Evolutionary conservation across 1,140 invertebrate species (phyloP), one percentile per base, ranked within the genome.

Genomic region (Bradynema listronoti): DNA sequence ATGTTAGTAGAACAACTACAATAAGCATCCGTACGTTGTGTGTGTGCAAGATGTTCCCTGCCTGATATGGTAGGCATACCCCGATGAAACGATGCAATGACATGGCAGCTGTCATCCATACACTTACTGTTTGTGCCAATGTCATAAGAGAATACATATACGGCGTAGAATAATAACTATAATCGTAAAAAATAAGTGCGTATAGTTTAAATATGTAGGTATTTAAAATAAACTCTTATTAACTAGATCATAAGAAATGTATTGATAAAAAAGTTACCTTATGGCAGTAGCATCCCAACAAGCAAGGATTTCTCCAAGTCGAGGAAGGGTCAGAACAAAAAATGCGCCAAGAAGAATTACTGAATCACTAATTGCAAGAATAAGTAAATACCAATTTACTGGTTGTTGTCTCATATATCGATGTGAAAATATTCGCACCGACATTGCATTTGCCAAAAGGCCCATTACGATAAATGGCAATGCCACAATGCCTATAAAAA

Each of bases 381-480:
- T 65, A 1, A 73, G 45, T 36, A 76, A 53, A 56, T 72, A 72
- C 69, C 69, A 72, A 51, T 72, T 72, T 43, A 71, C 51, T 9
- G 57, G 30, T 33, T 73, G 67, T 34, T 53, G 49, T 11, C 69
- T 41, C 69, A 72, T 72, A 42, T 66, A 51, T 42, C 64, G 34
- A 52, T 72, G 68, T 4, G 67, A 67, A 47, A 72, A 72, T 33
- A 72, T 72, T 24, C 33, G 39, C 14, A 72, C 51, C 22, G 71
- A 73, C 63, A 72, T 71, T n/a, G 51, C 57, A 47, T 72, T 72
- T 16, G 69, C 71, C 6, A 57, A 27, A 5, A 72, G 54, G 1
- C 69, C 69, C 34, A 72, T 45, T 30, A 66, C n/a, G 33, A 72
- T 74, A 41, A 72, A 73, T 7, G 71, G 71, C 19, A 74, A 42